These are phyloP conservation scores for Madoqua kirkii DNA, from an alignment of 2,113 vertebrate genomes.

Conservation along the genomic window DNA sequence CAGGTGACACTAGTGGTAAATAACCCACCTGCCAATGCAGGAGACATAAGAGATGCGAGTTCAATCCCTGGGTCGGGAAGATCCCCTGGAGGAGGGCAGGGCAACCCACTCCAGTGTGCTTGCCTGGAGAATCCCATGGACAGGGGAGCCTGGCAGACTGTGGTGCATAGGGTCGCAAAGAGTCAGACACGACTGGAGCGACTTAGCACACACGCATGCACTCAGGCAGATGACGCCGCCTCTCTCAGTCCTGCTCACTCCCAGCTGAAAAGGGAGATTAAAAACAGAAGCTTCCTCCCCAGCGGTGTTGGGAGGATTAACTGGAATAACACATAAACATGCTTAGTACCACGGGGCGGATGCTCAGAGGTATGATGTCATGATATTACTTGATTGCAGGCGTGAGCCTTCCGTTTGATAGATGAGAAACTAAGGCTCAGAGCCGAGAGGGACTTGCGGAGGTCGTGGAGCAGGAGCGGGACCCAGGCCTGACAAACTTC, in stretches of 20 bases:
- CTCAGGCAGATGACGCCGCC: background rate
- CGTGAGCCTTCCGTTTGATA: rapidly evolving
- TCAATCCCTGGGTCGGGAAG: background rate
- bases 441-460: too few species aligned
- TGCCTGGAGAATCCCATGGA: background rate
- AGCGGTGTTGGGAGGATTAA: background rate
- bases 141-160: background rate
- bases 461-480: background rate
- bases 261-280: background rate
- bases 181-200: background rate
- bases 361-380: background rate
- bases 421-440: background rate
- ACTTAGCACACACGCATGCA: background rate
- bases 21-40: background rate
- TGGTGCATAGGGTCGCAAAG: background rate
- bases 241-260: background rate
- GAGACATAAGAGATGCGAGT: background rate
- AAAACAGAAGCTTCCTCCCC: background rate
- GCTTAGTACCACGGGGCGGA: rapidly evolving
- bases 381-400: rapidly evolving
- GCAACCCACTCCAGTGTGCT: background rate
- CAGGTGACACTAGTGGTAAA: background rate
- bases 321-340: background rate
- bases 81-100: background rate
- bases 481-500: background rate